Evolutionary conservation across 2,797 vertebrate species (phyloP), one percentile per base, ranked within the genome.

Genomic region (Oreonectes daqikongensis): DNA sequence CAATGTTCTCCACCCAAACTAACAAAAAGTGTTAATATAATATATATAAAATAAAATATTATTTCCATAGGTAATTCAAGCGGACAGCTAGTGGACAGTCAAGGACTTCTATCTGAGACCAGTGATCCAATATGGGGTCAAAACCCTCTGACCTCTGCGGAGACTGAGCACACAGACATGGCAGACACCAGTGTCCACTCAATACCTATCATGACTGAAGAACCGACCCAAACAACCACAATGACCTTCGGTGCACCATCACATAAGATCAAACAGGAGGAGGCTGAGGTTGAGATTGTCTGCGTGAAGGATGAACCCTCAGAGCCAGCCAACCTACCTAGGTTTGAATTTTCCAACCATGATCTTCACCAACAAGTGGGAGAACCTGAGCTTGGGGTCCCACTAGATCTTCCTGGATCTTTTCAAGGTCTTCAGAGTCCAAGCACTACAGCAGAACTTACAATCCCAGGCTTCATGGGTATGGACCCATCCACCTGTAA

Each of bases 261-360:
- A 1, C 20, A 78, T 20, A 77, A 84, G 44, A 71, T 84, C 40
- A 86, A 88, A 75, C 83, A 87, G 69, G 75, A 86, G 70, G 75
- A 83, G 61, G 82, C 85, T 0, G 85, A 90, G 44, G 86, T 90
- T 28, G 89, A 90, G 22, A 86, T 92, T 42, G 85, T 93, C 67
- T 90, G 88, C 57, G 91, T 93, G 72, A 93, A 93, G 55, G 90
- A 91, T 82, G 92, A 94, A 73, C 90, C 86, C 0, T 26, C 87
- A 85, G 63, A 91, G 88, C 2, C 75, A 77, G 86, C 44, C 61
- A 72, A 30, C 22, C 40, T 59, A 14, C 79, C 70, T 14, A 72
- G 76, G 22, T 80, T 90, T 85, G 85, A 91, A 87, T 87, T 75
- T 32, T 67, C 75, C 2, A 0, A 44, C 76, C 53, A 72, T 55